Evolutionary conservation across 2,888 invertebrate genomes (phyloP), one percentile per base, ranked within the genome.

Genomic region (Ashinkailepas kermadecensis): DNA sequence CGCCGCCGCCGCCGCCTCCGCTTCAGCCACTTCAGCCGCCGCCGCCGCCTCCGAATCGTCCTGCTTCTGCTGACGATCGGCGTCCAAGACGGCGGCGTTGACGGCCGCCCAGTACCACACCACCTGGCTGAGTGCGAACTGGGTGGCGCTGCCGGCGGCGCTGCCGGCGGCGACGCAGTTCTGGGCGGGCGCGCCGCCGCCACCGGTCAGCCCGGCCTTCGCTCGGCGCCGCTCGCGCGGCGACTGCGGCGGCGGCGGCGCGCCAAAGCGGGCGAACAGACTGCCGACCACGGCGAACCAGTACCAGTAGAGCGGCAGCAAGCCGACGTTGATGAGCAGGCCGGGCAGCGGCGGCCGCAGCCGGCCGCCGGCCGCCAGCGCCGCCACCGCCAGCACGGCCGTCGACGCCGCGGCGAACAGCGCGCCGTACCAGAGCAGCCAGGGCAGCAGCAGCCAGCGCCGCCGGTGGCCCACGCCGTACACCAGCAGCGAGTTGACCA

Each of bases 261-360:
- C 11, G 15, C 18, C 39, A 15, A 70, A 70, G 70, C 39, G 7
- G 54, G 54, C 54, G 74, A 18, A 74, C 15, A 74, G 74, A 9
- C 6, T 6, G 18, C 15, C 56, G 0, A 74, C 74, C 23, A 18
- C 74, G 74, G 18, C 15, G 56, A 56, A 74, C 74, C 74, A 74
- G 74, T 74, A 74, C 74, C 74, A 74, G 74, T 56, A 74, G 10
- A 74, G 74, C 74, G 74, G 74, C 74, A 74, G 56, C 74, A 74
- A 10, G 56, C 74, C 74, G 0, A 56, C 56, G 54, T 21, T 56
- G 54, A 74, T 18, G 21, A 74, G 56, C 56, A 54, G 23, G 54
- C 54, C 74, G 10, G 74, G 54, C 54, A 21, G 54, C 15, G 54
- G 54, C 21, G 56, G 18, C 74, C 18, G 18, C 74, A 74, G 56